phyloP scores from a whole-genome alignment of 1,140 invertebrate genomes.

The Drosophila asahinai region DNA sequence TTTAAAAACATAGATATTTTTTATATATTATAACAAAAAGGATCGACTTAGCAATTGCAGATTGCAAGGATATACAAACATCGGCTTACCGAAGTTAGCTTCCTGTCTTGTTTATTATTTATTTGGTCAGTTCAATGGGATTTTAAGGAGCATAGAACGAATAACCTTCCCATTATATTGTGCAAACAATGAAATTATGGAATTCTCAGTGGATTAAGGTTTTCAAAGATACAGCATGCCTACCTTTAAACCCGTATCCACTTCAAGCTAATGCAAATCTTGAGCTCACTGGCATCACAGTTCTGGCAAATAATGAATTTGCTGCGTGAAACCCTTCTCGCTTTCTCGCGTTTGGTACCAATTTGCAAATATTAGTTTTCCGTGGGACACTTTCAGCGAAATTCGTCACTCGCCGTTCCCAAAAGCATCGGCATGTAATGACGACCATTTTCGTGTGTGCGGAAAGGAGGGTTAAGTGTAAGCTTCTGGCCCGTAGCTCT shows the following conservation, averaged over 20 bases:
- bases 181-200: background rate
- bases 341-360: constrained; percentile 3
- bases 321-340: constrained; percentile 10
- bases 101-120: no score
- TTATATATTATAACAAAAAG: no score
- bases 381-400: constrained; percentile 4
- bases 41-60: no score
- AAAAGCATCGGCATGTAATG: background rate
- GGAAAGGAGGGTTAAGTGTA: constrained; percentile 34
- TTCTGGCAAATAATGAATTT: background rate
- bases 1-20: no score
- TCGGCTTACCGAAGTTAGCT: no score
- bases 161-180: background rate
- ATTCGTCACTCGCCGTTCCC: constrained; percentile 15
- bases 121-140: background rate
- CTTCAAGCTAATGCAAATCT: background rate
- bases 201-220: background rate
- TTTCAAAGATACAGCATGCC: background rate
- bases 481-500: constrained; percentile 48
- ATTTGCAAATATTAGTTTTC: constrained; percentile 10
- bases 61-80: no score
- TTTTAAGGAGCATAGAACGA: background rate
- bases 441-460: constrained; percentile 11
- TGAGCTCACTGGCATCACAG: background rate
- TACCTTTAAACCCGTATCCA: background rate